Evolutionary conservation across 2,113 vertebrate species (phyloP).

Genomic region (Bucco capensis): DNA sequence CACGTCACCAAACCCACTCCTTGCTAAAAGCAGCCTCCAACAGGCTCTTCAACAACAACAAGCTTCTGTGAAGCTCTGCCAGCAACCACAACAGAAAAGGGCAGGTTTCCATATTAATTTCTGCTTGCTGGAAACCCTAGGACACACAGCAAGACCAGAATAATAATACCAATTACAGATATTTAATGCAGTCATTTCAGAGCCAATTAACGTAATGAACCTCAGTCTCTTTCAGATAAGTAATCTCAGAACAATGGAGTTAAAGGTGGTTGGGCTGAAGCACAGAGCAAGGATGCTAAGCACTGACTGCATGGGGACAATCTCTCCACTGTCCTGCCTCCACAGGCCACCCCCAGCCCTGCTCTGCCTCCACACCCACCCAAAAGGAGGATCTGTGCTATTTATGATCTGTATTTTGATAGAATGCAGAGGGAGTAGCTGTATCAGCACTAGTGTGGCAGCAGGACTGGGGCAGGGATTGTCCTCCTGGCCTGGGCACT

Average conservation of each 20-base stretch:
- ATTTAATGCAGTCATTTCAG: slow-evolving; percentile 34
- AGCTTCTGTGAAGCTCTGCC: background rate
- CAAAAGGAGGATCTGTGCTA: background rate
- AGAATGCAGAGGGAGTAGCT: background rate
- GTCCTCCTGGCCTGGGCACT: no score
- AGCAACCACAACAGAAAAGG: background rate
- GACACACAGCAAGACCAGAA: background rate
- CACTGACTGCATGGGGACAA: background rate
- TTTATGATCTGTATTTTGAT: background rate
- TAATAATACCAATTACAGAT: slow-evolving; percentile 14
- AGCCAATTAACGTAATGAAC: slow-evolving; percentile 44
- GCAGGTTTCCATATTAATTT: background rate
- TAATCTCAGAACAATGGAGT: background rate
- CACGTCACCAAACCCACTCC: background rate
- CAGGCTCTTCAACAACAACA: background rate
- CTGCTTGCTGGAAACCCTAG: background rate
- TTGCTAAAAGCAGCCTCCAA: background rate
- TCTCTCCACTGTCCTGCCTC: background rate
- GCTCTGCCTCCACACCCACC: background rate
- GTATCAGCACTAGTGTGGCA: background rate
- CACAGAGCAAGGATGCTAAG: background rate
- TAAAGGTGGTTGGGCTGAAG: background rate
- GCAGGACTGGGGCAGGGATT: background rate
- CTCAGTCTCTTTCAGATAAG: background rate
- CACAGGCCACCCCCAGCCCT: background rate